These are phyloP conservation scores for Lepus americanus DNA, from an alignment of 2,113 vertebrate genomes.

Conservation along the genomic window DNA sequence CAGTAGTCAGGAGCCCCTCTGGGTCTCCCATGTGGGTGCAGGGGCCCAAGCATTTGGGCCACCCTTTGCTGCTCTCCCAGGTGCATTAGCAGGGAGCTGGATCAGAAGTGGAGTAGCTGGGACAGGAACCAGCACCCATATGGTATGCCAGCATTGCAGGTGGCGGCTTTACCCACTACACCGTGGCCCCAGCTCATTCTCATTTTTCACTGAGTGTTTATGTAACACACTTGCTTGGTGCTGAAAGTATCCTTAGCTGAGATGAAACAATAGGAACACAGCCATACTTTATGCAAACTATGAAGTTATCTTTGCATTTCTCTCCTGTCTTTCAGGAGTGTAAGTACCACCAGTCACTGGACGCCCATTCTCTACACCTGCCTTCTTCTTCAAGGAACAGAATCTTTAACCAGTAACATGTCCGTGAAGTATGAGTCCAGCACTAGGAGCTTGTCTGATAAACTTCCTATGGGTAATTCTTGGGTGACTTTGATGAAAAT, in stretches of 20 bases:
- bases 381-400: not conserved
- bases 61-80: too few species aligned
- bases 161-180: too few species aligned
- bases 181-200: not conserved
- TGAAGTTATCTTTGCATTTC: not conserved
- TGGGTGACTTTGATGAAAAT: conserved; percentile 17
- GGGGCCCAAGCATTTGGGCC: too few species aligned
- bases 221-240: not conserved
- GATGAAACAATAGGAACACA: conserved; percentile 47
- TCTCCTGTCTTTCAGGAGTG: not conserved
- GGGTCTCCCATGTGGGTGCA: too few species aligned
- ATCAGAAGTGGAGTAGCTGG: too few species aligned
- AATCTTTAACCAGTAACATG: not conserved
- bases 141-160: too few species aligned
- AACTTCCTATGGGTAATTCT: not conserved
- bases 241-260: conserved; percentile 18
- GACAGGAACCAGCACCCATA: too few species aligned
- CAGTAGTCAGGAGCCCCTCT: too few species aligned
- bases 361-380: not conserved
- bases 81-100: too few species aligned
- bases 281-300: not conserved
- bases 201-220: not conserved
- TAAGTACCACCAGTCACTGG: not conserved
- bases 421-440: not conserved
- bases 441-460: not conserved